A percentile compares a stretch with the other conserved stretches of the same genome.
These are phyloP conservation scores for Meghimatium bilineatum DNA, from an alignment of 2,888 invertebrate genomes.

Conservation along the genomic window DNA sequence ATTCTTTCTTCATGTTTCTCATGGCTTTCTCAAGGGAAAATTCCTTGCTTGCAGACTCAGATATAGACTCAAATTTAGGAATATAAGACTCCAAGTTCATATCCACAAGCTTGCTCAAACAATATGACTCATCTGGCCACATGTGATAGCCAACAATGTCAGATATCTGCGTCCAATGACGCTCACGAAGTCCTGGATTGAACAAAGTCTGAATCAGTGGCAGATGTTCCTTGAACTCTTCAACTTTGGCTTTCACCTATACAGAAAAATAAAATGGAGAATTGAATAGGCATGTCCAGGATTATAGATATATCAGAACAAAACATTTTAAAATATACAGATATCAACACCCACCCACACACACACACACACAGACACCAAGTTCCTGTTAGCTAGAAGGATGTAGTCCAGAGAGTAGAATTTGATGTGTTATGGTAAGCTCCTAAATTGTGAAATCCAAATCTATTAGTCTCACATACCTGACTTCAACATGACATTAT, in stretches of 20 bases:
- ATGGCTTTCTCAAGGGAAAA: conserved; percentile 93
- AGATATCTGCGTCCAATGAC: conserved; percentile 95
- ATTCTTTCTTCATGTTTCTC: conserved; percentile 92
- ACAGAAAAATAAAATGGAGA: neutral
- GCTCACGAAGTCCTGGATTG: conserved; percentile 88
- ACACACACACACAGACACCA: no score
- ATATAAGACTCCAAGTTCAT: conserved; percentile 91
- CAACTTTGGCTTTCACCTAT: conserved; percentile 84
- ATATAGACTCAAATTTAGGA: conserved; percentile 91
- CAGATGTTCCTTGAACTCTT: conserved; percentile 87
- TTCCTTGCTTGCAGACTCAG: conserved; percentile 96
- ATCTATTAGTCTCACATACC: no score
- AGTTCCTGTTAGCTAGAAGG: no score
- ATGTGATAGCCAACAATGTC: conserved; percentile 96
- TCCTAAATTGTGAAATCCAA: no score
- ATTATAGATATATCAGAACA: no score
- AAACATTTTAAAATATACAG: no score
- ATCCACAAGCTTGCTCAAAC: conserved; percentile 89
- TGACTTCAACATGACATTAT: no score
- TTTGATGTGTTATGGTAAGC: no score
- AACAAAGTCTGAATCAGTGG: conserved; percentile 95
- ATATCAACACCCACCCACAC: no score
- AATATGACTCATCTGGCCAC: conserved; percentile 86
- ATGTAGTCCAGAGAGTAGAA: no score
- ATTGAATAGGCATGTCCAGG: neutral